Conservation (phyloP, 2,888 invertebrate species). For the Anoplius nigerrimus region DNA sequence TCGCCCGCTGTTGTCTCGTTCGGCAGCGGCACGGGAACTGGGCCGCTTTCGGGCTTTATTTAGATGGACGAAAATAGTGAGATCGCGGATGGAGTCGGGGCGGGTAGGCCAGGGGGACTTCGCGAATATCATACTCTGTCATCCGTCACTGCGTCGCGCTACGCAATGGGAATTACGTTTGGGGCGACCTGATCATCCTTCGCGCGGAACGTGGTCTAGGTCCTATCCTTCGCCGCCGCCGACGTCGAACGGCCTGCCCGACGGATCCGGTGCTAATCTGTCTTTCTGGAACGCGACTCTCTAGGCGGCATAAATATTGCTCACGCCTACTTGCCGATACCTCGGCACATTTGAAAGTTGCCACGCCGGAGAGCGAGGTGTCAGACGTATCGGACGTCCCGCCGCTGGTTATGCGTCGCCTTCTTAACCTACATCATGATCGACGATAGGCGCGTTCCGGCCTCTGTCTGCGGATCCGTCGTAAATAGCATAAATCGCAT, state of each 20-base stretch:
- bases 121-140: slow-evolving; percentile 38
- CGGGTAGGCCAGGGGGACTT: slow-evolving; percentile 18
- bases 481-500: too few species aligned
- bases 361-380: too few species aligned
- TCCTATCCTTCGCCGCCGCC: too few species aligned
- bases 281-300: too few species aligned
- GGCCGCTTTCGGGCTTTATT: slow-evolving; percentile 71
- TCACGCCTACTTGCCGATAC: too few species aligned
- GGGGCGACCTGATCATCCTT: slow-evolving; percentile 27
- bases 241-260: not conserved
- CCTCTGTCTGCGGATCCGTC: not conserved
- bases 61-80: slow-evolving; percentile 68
- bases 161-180: slow-evolving; percentile 51
- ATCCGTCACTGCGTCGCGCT: slow-evolving; percentile 39
- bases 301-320: too few species aligned
- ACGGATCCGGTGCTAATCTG: slow-evolving; percentile 5
- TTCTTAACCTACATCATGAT: too few species aligned
- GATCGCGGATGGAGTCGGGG: slow-evolving; percentile 12
- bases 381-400: too few species aligned
- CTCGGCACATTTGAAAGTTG: too few species aligned
- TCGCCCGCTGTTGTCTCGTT: slow-evolving; percentile 54
- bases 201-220: too few species aligned
- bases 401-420: too few species aligned
- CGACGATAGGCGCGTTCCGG: not conserved
- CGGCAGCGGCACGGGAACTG: slow-evolving; percentile 61